A percentile compares a stretch with the other conserved stretches of the same genome.
Evolutionary conservation across 23 tunicate species (phyloP).

Genomic region (Pegea sp.): DNA sequence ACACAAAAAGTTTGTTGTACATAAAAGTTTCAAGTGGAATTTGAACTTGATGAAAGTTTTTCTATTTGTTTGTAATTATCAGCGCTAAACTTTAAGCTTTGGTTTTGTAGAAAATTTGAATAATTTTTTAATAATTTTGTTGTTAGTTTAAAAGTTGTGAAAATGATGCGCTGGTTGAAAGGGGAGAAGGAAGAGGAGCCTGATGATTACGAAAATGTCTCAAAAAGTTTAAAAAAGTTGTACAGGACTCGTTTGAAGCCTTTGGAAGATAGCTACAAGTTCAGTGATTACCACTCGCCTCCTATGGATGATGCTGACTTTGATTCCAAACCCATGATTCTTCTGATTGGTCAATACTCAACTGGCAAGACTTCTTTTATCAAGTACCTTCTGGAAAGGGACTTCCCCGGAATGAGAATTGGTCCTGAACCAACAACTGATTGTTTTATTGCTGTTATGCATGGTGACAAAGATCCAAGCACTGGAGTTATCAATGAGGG

Average conservation of each 20-base stretch:
- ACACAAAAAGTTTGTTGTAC: too few relatives aligned
- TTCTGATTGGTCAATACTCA: conserved; percentile 93
- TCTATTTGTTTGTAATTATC: too few relatives aligned
- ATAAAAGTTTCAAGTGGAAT: too few relatives aligned
- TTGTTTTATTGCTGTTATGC: conserved; percentile 88
- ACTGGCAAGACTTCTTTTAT: conserved; percentile 98
- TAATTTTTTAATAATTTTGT: too few relatives aligned
- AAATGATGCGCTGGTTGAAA: conserved; percentile 63
- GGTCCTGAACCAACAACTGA: conserved; percentile 99
- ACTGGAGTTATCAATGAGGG: conserved; percentile 71
- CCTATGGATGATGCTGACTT: conserved; percentile 95
- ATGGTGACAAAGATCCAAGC: conserved; percentile 49
- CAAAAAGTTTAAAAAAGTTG: conserved; percentile 61
- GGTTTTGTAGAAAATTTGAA: too few relatives aligned
- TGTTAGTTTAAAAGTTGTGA: too few relatives aligned
- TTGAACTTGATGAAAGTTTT: too few relatives aligned
- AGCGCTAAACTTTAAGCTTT: too few relatives aligned
- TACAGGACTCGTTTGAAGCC: conserved; percentile 47
- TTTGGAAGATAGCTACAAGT: conserved; percentile 81
- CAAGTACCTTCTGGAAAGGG: conserved; percentile 77
- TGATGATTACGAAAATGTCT: conserved; percentile 56
- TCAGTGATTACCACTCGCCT: conserved; percentile 92
- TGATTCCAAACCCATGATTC: conserved; percentile 95
- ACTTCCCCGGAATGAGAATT: conserved; percentile 99
- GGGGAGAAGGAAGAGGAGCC: conserved; percentile 65